A percentile compares a stretch with the other conserved stretches of the same genome.
phyloP scores from a whole-genome alignment of 2,888 invertebrate genomes.

The Trichopoda pennipes region DNA sequence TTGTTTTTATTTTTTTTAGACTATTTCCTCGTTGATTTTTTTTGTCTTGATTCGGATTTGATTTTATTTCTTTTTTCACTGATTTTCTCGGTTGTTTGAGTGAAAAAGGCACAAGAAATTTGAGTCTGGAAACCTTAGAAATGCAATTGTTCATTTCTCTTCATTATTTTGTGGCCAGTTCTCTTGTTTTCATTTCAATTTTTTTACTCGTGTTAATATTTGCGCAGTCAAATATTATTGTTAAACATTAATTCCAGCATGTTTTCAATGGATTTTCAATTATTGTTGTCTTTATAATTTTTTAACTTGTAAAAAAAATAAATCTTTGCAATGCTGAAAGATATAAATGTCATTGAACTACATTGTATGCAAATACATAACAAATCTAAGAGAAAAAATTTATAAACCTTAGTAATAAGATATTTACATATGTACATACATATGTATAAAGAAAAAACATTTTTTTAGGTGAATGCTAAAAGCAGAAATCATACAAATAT shows the following conservation, averaged over 20 bases:
- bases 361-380: conserved; percentile 1
- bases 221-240: conserved; percentile 35
- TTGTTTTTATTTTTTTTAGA: conserved; percentile 2
- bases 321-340: background rate
- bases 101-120: conserved; percentile 46
- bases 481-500: too few relatives aligned
- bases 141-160: conserved; percentile 56
- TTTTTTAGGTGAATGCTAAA: too few relatives aligned
- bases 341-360: conserved; percentile 25
- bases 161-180: conserved; percentile 40
- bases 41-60: background rate
- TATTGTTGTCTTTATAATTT: conserved; percentile 8
- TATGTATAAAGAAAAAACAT: too few relatives aligned
- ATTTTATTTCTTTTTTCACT: background rate
- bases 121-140: conserved; percentile 72
- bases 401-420: too few relatives aligned
- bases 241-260: conserved; percentile 44
- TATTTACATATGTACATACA: too few relatives aligned
- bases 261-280: conserved; percentile 36
- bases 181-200: conserved; percentile 11
- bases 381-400: too few relatives aligned
- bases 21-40: conserved; percentile 57
- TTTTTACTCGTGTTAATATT: conserved; percentile 22
- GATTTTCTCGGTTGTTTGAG: background rate
- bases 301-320: conserved; percentile 13